phyloP scores from a whole-genome alignment of 2,888 invertebrate genomes.

The Acronicta alni region DNA sequence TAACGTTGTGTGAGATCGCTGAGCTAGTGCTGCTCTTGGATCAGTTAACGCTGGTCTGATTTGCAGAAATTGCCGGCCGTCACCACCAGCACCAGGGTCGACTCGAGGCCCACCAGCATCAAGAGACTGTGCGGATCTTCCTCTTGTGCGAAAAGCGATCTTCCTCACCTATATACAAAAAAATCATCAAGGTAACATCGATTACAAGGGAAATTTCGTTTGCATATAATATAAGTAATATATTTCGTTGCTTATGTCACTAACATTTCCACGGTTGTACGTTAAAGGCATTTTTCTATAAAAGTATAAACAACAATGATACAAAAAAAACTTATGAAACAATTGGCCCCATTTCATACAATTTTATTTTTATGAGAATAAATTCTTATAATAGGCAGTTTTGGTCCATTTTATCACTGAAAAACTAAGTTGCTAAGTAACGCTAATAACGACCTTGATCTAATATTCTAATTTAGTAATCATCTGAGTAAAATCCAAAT shows the following conservation, averaged over 20 bases:
- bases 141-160: constrained; percentile 83
- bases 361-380: constrained; percentile 71
- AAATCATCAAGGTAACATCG: constrained; percentile 13
- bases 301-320: constrained; percentile 59
- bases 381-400: constrained; percentile 82
- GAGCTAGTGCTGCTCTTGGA: constrained; percentile 71
- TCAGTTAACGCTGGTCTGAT: constrained; percentile 85
- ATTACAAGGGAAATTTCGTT: constrained; percentile 23
- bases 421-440: constrained; percentile 74
- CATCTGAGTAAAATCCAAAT: neutral
- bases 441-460: constrained; percentile 41
- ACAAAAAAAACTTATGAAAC: constrained; percentile 58
- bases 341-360: constrained; percentile 76
- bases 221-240: constrained; percentile 50
- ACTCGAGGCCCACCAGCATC: constrained; percentile 74
- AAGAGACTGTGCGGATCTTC: constrained; percentile 84
- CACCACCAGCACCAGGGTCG: constrained; percentile 75
- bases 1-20: constrained; percentile 87
- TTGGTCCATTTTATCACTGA: constrained; percentile 76
- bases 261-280: constrained; percentile 85
- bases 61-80: constrained; percentile 82
- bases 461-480: neutral
- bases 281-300: constrained; percentile 81
- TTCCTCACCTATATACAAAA: constrained; percentile 78
- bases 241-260: constrained; percentile 50